A percentile compares a stretch with the other conserved stretches of the same genome.
These are phyloP conservation scores for Hemaris fuciformis DNA, from an alignment of 2,888 invertebrate genomes.

Conservation along the genomic window DNA sequence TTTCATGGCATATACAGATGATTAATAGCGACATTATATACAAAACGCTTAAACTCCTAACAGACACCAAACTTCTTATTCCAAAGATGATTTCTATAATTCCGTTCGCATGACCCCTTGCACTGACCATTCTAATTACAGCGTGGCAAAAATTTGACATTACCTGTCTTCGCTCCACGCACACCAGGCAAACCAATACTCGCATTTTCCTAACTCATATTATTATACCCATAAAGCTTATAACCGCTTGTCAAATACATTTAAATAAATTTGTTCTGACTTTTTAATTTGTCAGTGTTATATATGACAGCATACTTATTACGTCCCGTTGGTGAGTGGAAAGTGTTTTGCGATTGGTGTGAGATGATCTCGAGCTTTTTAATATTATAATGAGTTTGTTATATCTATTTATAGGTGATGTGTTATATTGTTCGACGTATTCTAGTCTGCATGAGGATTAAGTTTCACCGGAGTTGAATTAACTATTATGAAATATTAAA, in stretches of 20 bases:
- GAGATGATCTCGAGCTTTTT: slow-evolving; percentile 15
- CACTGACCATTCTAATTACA: slow-evolving; percentile 70
- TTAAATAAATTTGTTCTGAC: slow-evolving; percentile 22
- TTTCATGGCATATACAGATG: neutral
- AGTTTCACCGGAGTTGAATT: neutral
- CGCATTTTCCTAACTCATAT: slow-evolving; percentile 27
- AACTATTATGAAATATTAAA: too few species aligned
- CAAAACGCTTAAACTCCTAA: slow-evolving; percentile 15
- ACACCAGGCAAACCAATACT: slow-evolving; percentile 36
- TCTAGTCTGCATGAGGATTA: neutral
- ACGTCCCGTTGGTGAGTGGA: slow-evolving; percentile 34
- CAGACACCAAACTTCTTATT: slow-evolving; percentile 24
- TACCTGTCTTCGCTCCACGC: slow-evolving; percentile 47
- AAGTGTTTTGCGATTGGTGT: slow-evolving; percentile 20
- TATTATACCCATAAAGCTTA: slow-evolving; percentile 25
- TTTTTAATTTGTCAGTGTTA: slow-evolving; percentile 79
- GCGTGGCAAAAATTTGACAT: slow-evolving; percentile 68
- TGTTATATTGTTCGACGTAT: neutral
- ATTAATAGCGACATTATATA: neutral
- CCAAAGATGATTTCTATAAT: slow-evolving; percentile 61
- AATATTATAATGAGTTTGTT: slow-evolving; percentile 16
- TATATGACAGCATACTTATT: slow-evolving; percentile 71
- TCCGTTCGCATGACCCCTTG: slow-evolving; percentile 74
- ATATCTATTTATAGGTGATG: slow-evolving; percentile 10
- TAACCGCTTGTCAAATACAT: slow-evolving; percentile 14